phyloP scores from a whole-genome alignment of 2,113 vertebrate genomes.

The Climacteris rufus region DNA sequence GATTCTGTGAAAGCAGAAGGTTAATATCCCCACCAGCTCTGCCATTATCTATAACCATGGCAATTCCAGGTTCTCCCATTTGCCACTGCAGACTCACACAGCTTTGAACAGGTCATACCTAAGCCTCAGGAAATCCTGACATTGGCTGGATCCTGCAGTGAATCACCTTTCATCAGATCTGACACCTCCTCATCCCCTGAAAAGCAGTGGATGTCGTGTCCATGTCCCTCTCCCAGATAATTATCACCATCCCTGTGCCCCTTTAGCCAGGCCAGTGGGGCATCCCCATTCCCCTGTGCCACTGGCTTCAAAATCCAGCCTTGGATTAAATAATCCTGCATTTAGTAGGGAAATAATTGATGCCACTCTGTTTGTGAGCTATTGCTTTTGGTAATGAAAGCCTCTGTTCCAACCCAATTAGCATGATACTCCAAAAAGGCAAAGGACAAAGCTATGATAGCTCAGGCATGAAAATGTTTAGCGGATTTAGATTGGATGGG shows the following conservation, averaged over 20 bases:
- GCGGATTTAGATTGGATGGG: background rate
- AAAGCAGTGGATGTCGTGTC: background rate
- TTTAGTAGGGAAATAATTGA: background rate
- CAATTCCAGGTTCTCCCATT: background rate
- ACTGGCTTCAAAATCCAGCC: background rate
- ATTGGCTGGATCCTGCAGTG: background rate
- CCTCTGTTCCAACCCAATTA: constrained; percentile 44
- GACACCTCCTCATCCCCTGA: background rate
- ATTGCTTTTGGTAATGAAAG: constrained; percentile 3
- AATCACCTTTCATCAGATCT: background rate
- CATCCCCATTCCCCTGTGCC: background rate
- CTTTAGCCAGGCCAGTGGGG: too few relatives aligned
- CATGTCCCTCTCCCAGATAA: background rate
- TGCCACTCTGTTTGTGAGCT: background rate
- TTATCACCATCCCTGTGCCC: background rate
- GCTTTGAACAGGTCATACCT: background rate
- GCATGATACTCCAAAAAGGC: background rate
- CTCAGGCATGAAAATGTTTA: background rate
- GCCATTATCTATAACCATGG: background rate
- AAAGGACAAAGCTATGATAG: background rate
- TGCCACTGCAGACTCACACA: background rate
- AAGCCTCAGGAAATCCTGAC: background rate
- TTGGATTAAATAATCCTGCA: background rate
- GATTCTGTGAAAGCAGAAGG: background rate
- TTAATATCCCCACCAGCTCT: background rate